Conservation (phyloP, 2,797 vertebrate species). For the Poecilia gillii region DNA sequence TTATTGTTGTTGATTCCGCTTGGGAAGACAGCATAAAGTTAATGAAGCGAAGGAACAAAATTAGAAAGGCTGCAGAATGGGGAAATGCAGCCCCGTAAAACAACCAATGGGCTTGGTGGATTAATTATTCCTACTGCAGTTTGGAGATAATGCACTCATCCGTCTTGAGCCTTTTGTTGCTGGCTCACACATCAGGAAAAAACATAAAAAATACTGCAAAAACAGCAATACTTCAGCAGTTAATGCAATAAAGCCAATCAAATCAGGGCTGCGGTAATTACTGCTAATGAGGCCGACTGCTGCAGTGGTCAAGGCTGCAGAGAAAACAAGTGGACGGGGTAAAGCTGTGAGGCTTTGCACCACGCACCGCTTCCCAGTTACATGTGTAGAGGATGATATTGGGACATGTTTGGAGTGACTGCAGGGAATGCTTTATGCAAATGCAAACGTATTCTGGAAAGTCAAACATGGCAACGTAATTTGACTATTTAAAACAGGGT, state of each 20-base stretch:
- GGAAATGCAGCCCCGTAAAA: constrained; percentile 33
- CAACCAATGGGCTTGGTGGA: constrained; percentile 54
- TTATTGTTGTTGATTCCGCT: constrained; percentile 81
- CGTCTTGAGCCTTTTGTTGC: constrained; percentile 2
- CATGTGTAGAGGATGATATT: constrained; percentile 16
- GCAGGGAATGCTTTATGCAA: constrained; percentile 15
- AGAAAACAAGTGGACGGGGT: constrained; percentile 27
- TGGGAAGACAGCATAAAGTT: constrained; percentile 43
- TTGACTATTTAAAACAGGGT: constrained; percentile 72
- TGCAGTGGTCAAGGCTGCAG: constrained; percentile 39
- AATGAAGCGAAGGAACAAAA: constrained; percentile 45
- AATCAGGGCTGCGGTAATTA: constrained; percentile 55
- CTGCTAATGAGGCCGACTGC: constrained; percentile 54
- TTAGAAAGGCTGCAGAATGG: constrained; percentile 4
- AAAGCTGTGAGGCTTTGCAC: constrained; percentile 14
- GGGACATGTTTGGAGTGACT: constrained; percentile 1
- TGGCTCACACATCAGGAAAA: constrained; percentile 5
- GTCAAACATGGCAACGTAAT: constrained; percentile 39
- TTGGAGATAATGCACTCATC: constrained; percentile 53
- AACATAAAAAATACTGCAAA: constrained; percentile 28
- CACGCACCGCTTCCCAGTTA: background rate
- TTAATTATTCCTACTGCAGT: constrained; percentile 58
- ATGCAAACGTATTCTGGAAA: constrained; percentile 26
- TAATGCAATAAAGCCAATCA: constrained; percentile 54
- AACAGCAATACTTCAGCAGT: constrained; percentile 43